Percentiles rank a stretch among this genome's conserved stretches.
phyloP scores from a whole-genome alignment of 2,113 vertebrate species.

The Carollia perspicillata region DNA sequence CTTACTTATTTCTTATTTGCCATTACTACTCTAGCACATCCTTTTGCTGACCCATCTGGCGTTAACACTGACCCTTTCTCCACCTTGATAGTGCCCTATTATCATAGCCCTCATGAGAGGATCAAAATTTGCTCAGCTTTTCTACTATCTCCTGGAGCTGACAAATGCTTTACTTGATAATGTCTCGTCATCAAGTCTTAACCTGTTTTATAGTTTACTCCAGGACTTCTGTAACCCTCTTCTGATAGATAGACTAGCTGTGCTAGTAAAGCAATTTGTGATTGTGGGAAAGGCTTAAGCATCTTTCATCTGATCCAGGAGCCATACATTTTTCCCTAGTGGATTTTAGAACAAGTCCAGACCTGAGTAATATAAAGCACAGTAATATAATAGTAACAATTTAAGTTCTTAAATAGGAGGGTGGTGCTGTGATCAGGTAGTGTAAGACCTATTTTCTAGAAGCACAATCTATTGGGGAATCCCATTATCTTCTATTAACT shows the following conservation, averaged over 20 bases:
- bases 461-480: background rate
- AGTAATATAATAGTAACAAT: background rate
- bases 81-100: background rate
- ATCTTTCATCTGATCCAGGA: background rate
- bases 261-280: background rate
- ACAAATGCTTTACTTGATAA: background rate
- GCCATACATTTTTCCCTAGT: background rate
- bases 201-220: background rate
- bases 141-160: background rate
- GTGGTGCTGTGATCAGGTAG: background rate
- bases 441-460: background rate
- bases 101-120: background rate
- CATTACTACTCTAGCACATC: background rate
- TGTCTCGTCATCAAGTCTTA: background rate
- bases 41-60: background rate
- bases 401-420: background rate
- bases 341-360: background rate
- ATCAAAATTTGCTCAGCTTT: background rate
- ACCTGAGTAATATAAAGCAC: background rate
- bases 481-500: background rate
- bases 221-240: background rate
- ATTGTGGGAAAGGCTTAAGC: background rate
- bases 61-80: background rate
- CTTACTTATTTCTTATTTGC: background rate
- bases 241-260: background rate